phyloP scores from a whole-genome alignment of 2,888 invertebrate species.

The Eupithecia centaureata region DNA sequence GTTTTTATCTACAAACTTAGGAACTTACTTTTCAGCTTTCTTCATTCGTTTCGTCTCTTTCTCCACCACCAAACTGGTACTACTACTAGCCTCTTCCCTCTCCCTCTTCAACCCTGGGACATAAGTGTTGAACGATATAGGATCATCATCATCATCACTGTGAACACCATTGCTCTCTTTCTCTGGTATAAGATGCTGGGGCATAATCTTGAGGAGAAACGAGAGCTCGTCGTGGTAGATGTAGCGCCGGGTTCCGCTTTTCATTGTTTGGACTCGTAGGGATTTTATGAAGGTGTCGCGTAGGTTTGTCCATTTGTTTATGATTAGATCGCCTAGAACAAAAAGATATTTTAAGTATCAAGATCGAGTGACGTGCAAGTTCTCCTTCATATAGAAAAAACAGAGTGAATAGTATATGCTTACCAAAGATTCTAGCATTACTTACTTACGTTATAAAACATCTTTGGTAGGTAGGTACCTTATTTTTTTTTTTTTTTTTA shows the following conservation, averaged over 20 bases:
- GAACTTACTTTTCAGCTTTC: constrained; percentile 17
- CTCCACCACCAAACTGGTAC: constrained; percentile 3
- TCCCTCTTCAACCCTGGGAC: constrained; percentile 19
- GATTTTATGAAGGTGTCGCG: constrained; percentile 74
- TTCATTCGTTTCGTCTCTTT: constrained; percentile 8
- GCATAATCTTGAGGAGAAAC: constrained; percentile 53
- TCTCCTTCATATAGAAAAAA: too few species aligned
- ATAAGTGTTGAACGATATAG: constrained; percentile 11
- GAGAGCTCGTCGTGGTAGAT: constrained; percentile 65
- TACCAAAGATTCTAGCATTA: too few species aligned
- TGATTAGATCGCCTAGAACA: constrained; percentile 65
- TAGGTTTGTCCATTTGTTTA: constrained; percentile 75
- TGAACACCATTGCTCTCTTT: constrained; percentile 6
- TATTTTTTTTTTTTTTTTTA: too few species aligned
- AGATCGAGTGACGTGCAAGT: too few species aligned
- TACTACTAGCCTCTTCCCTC: neutral
- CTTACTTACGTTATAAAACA: too few species aligned
- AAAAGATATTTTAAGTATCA: neutral
- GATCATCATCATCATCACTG: constrained; percentile 23
- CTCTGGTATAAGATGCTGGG: constrained; percentile 16
- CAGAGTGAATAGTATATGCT: too few species aligned
- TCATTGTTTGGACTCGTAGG: constrained; percentile 53
- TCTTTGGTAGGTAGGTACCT: too few species aligned
- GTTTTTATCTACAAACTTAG: too few species aligned
- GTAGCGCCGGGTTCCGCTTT: constrained; percentile 50